A percentile compares a stretch with the other conserved stretches of the same genome.
Evolutionary conservation across 2,113 vertebrate species (phyloP).

Genomic region (Athene cunicularia): DNA sequence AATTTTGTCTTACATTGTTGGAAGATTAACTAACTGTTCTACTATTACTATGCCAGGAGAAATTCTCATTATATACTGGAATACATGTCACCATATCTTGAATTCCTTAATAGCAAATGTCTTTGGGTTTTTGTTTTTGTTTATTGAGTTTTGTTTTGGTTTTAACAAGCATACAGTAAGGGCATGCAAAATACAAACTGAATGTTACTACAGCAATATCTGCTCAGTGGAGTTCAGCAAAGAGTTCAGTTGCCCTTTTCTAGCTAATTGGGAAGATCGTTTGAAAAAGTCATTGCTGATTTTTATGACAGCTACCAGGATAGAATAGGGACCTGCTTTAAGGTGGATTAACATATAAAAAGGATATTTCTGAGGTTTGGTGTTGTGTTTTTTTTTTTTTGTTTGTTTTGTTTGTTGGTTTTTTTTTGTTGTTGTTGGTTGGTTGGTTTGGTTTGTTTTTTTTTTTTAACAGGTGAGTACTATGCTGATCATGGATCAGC

Average conservation of each 20-base stretch:
- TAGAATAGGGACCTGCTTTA: background rate
- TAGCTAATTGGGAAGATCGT: background rate
- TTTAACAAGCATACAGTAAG: background rate
- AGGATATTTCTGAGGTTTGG: background rate
- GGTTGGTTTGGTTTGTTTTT: no score
- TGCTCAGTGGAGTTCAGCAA: background rate
- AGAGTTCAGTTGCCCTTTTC: conserved; percentile 1
- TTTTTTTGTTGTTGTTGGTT: no score
- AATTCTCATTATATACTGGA: background rate
- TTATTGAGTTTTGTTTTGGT: no score
- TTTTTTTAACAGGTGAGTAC: background rate
- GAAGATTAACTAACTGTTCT: background rate
- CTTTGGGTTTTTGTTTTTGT: no score
- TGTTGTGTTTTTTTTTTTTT: no score
- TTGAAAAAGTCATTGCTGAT: background rate
- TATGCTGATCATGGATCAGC: background rate
- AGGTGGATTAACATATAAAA: background rate
- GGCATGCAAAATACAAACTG: background rate
- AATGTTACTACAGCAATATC: background rate
- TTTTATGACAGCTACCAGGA: background rate
- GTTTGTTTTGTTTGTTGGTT: no score
- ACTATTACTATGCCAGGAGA: background rate
- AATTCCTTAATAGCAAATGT: background rate
- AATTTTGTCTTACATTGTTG: background rate
- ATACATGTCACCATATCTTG: background rate